Percentiles rank a stretch among this genome's conserved stretches.
These are phyloP conservation scores for Mesembrinibis cayennensis DNA, from an alignment of 2,113 vertebrate genomes.

Conservation along the genomic window DNA sequence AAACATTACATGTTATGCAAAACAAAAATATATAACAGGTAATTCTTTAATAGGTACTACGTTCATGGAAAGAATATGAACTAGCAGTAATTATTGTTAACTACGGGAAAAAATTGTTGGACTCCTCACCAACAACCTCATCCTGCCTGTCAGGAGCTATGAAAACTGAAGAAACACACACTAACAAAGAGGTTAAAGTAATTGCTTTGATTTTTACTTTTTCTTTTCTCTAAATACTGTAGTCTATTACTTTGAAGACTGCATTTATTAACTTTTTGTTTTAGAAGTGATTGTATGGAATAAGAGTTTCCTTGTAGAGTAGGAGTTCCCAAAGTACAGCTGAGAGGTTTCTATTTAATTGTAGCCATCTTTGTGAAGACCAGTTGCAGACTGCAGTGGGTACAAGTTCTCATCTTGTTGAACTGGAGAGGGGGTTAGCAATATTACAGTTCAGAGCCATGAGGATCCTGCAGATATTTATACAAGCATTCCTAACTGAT, in stretches of 20 bases:
- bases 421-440: not conserved
- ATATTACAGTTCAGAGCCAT: not conserved
- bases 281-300: not conserved
- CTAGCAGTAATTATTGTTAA: slow-evolving; percentile 81
- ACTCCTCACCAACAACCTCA: not conserved
- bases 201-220: not conserved
- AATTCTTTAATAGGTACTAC: slow-evolving; percentile 78
- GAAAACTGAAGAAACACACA: not conserved
- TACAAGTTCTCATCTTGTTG: not conserved
- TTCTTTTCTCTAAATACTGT: not conserved
- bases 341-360: not conserved
- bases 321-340: not conserved
- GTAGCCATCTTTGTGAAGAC: not conserved
- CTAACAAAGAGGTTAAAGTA: slow-evolving; percentile 51
- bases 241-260: not conserved
- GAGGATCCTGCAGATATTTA: not conserved
- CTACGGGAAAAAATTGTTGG: slow-evolving; percentile 81
- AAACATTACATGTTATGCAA: not conserved
- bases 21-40: not conserved
- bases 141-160: not conserved
- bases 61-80: slow-evolving; percentile 76
- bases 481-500: not conserved
- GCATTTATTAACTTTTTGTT: not conserved
- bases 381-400: not conserved
- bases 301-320: not conserved